phyloP scores from a whole-genome alignment of 2,113 vertebrate genomes.

The Morone chrysops region DNA sequence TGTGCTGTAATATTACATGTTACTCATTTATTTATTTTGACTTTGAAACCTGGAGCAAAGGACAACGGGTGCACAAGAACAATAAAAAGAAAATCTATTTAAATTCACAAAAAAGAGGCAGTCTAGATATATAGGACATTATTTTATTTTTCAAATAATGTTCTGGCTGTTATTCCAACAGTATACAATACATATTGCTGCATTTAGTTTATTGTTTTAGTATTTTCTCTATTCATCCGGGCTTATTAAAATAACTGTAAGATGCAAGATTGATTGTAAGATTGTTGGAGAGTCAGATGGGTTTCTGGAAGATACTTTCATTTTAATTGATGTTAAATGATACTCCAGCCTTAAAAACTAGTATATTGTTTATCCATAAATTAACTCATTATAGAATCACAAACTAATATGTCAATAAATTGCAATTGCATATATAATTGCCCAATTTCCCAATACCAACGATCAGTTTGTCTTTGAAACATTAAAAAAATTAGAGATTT shows the following conservation, averaged over 20 bases:
- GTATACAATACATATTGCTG: neutral
- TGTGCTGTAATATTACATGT: neutral
- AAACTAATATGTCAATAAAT: neutral
- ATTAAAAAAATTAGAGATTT: neutral
- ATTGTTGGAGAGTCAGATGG: no score
- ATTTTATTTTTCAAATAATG: neutral
- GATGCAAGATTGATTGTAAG: no score
- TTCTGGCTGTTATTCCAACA: neutral
- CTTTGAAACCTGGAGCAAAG: neutral
- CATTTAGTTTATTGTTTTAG: neutral
- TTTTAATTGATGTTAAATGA: neutral
- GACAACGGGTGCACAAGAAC: neutral
- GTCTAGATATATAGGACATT: neutral
- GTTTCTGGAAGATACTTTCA: no score
- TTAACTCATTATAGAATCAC: neutral
- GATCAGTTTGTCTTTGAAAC: neutral
- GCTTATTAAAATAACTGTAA: no score
- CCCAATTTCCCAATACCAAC: no score
- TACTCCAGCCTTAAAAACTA: neutral
- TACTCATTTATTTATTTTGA: constrained; percentile 6
- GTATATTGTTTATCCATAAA: neutral
- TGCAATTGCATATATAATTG: no score
- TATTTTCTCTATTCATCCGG: no score
- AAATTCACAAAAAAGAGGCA: neutral
- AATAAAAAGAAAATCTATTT: neutral